Base-by-base conservation (phyloP, 2,888 invertebrate genomes). In the Falcaria lacertinaria region DNA sequence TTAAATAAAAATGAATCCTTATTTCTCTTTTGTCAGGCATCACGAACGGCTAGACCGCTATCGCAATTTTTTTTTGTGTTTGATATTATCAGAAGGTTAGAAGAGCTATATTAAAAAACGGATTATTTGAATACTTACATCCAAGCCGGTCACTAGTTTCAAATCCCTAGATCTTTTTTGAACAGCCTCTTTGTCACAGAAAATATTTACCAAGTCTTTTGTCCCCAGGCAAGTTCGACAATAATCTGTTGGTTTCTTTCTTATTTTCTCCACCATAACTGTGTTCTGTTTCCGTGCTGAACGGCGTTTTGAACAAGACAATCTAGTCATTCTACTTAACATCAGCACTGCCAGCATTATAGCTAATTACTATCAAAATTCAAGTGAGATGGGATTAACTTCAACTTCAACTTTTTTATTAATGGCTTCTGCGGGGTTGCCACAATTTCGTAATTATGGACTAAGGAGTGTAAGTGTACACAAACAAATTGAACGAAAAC, bases 161-260 rank as follows among this genome's bases (percentile, higher is more conserved):
- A 82, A 50, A 13, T 82, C 75, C 1, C 73, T 54, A 0, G 79
- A 54, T 0, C 67, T 56, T 42, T 74, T 82, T 15, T 67, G 54
- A 7, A 60, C 64, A 0, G 44, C 47, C 7, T 76, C 72, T 54
- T 69, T 72, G 43, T 57, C 61, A 11, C 46, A 45, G 49, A 82
- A 83, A 56, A 80, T 74, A 0, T 65, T 47, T n/a, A 60, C 62
- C 33, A 83, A 49, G 16, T 68, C 62, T 5, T 74, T 66, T 1
- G 71, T 77, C 14, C 50, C 58, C 13, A 82, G 49, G 42, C 82
- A 82, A n/a, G 82, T 81, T 36, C 81, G 66, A 43, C 81, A 83
- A 45, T 50, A 61, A 2, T 53, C 50, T 6, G 43, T n/a, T 0
- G 33, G n/a, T 14, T 57, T 48, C 11, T 25, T 28, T 6, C 42